phyloP scores from a whole-genome alignment of 2,888 invertebrate species.

The Chydorus sphaericus region DNA sequence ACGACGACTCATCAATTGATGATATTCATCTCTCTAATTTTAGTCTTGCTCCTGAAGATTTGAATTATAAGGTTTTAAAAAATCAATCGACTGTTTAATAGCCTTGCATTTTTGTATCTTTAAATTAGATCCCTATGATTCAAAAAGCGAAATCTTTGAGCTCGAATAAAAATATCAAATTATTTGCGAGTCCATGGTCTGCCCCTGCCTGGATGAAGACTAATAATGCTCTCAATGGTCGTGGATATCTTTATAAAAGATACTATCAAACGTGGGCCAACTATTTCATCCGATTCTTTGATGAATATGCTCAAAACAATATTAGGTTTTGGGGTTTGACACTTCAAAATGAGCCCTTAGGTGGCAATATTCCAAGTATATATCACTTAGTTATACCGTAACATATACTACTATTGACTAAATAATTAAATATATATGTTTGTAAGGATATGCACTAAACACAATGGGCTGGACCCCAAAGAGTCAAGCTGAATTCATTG shows the following conservation, averaged over 20 bases:
- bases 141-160: constrained; percentile 18
- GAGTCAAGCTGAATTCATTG: constrained; percentile 50
- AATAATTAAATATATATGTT: constrained; percentile 21
- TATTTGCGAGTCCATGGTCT: constrained; percentile 39
- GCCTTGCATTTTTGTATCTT: too few species aligned
- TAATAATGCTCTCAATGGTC: constrained; percentile 32
- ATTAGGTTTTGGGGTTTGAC: constrained; percentile 67
- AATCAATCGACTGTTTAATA: too few species aligned
- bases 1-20: constrained; percentile 44
- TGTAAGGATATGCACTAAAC: constrained; percentile 41
- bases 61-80: constrained; percentile 44
- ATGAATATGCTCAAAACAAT: constrained; percentile 52
- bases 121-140: constrained; percentile 16
- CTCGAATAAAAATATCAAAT: constrained; percentile 23
- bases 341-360: constrained; percentile 72
- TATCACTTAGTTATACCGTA: constrained; percentile 8
- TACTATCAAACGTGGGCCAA: constrained; percentile 67
- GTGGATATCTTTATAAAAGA: constrained; percentile 29
- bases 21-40: constrained; percentile 42
- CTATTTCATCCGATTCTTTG: constrained; percentile 65
- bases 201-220: constrained; percentile 42
- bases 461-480: constrained; percentile 60
- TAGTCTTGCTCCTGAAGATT: constrained; percentile 49
- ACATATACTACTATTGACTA: neutral
- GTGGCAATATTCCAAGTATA: constrained; percentile 39